These are phyloP conservation scores for Drosophila basisetae DNA, from an alignment of 2,888 invertebrate species.

Conservation along the genomic window DNA sequence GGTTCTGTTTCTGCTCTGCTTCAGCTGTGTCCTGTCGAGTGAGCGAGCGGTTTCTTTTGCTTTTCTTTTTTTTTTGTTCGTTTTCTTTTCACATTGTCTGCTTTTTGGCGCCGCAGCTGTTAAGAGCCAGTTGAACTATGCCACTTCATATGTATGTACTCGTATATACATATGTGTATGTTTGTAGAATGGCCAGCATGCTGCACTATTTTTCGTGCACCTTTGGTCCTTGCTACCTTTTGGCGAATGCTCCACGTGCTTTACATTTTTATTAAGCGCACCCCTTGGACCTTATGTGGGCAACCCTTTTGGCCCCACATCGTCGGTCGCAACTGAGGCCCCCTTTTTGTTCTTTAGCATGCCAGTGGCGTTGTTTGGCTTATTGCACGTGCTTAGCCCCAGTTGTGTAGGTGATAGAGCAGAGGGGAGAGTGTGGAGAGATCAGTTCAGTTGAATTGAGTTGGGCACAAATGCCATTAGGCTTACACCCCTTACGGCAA, in stretches of 20 bases:
- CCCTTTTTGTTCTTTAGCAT: slow-evolving; percentile 70
- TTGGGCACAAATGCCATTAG: slow-evolving; percentile 72
- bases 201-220: slow-evolving; percentile 77
- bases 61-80: slow-evolving; percentile 15
- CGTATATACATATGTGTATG: neutral
- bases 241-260: slow-evolving; percentile 72
- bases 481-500: slow-evolving; percentile 62
- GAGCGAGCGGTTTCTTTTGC: slow-evolving; percentile 35
- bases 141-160: slow-evolving; percentile 69
- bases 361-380: slow-evolving; percentile 81
- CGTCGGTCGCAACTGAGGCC: slow-evolving; percentile 19
- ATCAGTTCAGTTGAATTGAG: slow-evolving; percentile 25
- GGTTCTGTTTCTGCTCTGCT: slow-evolving; percentile 22
- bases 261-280: slow-evolving; percentile 83
- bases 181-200: slow-evolving; percentile 36
- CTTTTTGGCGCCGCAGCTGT: slow-evolving; percentile 80
- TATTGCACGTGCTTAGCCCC: slow-evolving; percentile 76
- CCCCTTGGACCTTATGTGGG: slow-evolving; percentile 17
- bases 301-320: slow-evolving; percentile 72
- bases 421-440: slow-evolving; percentile 3
- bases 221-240: slow-evolving; percentile 57
- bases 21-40: slow-evolving; percentile 42
- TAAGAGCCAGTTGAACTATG: slow-evolving; percentile 83
- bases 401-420: slow-evolving; percentile 26
- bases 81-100: slow-evolving; percentile 48